A percentile compares a stretch with the other conserved stretches of the same genome.
phyloP scores from a whole-genome alignment of 2,888 invertebrate genomes.

The Caenorhabditis drosophilae region DNA sequence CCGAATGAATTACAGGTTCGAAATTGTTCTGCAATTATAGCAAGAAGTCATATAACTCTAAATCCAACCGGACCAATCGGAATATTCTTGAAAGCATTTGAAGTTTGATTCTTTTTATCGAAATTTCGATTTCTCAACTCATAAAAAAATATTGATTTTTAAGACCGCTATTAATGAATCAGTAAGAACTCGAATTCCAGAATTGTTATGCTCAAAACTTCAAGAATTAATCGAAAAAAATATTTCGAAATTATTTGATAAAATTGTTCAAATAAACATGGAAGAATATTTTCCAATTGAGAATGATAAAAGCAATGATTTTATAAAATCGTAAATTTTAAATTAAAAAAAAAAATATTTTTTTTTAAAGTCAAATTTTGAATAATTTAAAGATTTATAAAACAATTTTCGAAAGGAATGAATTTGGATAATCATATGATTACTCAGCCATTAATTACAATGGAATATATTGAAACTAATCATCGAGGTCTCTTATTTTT shows the following conservation, averaged over 20 bases:
- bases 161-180: constrained; percentile 64
- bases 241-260: constrained; percentile 59
- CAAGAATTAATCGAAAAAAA: constrained; percentile 63
- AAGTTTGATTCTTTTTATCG: constrained; percentile 47
- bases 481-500: constrained; percentile 50
- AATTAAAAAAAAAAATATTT: background rate
- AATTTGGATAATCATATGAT: constrained; percentile 63
- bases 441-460: constrained; percentile 59
- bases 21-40: constrained; percentile 64
- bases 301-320: constrained; percentile 17
- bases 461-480: constrained; percentile 65
- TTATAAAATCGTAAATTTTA: constrained; percentile 20
- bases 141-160: constrained; percentile 5
- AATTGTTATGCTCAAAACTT: constrained; percentile 60
- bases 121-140: background rate
- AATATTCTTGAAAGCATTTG: constrained; percentile 63
- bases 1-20: constrained; percentile 44
- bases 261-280: constrained; percentile 50
- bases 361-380: background rate
- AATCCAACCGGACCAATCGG: constrained; percentile 62
- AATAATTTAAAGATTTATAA: constrained; percentile 53
- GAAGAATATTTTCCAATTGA: constrained; percentile 54
- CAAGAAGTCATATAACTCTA: constrained; percentile 58
- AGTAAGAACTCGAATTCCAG: constrained; percentile 60
- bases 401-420: constrained; percentile 57